These are phyloP conservation scores for Caenorhabditis sulstoni DNA, from an alignment of 2,888 invertebrate genomes.

Conservation along the genomic window DNA sequence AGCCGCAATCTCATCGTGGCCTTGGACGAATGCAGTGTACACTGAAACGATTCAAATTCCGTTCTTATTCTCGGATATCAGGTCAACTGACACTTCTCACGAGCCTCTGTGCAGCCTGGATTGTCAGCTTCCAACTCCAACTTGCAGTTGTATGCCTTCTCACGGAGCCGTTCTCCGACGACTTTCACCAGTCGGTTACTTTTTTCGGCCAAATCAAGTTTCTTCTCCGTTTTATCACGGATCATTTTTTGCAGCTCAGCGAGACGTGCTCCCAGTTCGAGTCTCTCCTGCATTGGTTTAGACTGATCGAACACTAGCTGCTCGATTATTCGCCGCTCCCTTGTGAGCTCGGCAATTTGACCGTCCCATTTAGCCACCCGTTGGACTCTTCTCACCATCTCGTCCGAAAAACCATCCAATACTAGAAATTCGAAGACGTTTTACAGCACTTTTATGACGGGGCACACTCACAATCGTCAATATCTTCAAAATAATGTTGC, in stretches of 20 bases:
- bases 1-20: too few species aligned
- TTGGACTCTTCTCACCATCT: constrained; percentile 31
- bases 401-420: constrained; percentile 38
- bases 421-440: constrained; percentile 27
- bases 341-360: constrained; percentile 3
- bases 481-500: constrained; percentile 61
- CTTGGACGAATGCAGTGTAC: too few species aligned
- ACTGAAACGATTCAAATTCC: too few species aligned
- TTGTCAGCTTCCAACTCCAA: constrained; percentile 98
- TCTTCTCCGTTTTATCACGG: constrained; percentile 19
- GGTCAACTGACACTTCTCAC: constrained; percentile 81
- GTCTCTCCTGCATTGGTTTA: background rate
- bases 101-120: constrained; percentile 94
- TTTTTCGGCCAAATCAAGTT: constrained; percentile 22
- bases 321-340: constrained; percentile 8
- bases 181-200: constrained; percentile 85
- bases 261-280: background rate
- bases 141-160: constrained; percentile 95
- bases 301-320: constrained; percentile 21
- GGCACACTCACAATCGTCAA: constrained; percentile 42
- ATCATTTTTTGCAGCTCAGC: background rate
- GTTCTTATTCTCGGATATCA: too few species aligned
- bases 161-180: constrained; percentile 90
- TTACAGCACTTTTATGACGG: too few species aligned
- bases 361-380: constrained; percentile 34